Evolutionary conservation across 1,140 invertebrate genomes (phyloP), one percentile per base, ranked within the genome.

Genomic region (Stenopsyche tienmushanensis): DNA sequence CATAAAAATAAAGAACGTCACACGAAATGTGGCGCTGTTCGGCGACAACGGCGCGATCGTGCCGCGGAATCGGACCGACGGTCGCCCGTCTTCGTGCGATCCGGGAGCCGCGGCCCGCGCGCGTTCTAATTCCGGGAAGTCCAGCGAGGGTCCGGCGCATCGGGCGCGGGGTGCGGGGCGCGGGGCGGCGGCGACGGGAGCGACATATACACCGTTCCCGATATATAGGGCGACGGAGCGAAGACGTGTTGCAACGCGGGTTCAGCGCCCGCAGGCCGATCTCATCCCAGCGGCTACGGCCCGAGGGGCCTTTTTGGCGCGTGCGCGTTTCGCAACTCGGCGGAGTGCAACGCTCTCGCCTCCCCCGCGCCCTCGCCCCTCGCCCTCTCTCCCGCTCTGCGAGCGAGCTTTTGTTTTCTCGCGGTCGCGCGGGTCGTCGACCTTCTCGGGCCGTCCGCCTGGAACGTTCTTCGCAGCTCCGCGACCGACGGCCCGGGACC

Each of bases 341-440:
- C 59, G 65, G 60, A 67, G 66, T 67, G 66, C 66, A 67, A 67
- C 66, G 66, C 54, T 66, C 65, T 49, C 60, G 60, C 59, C 55
- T 55, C 57, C 58, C 53, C 59, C 65, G 66, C n/a, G n/a, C n/a
- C n/a, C n/a, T n/a, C n/a, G n/a, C n/a, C n/a, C n/a, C n/a, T n/a
- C n/a, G n/a, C n/a, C n/a, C n/a, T n/a, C n/a, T n/a, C n/a, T n/a
- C n/a, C n/a, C n/a, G n/a, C n/a, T n/a, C n/a, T n/a, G n/a, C n/a
- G n/a, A n/a, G n/a, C n/a, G n/a, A n/a, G n/a, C 66, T 67, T 63
- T 67, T 67, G 66, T 67, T 67, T 67, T 67, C 66, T 49, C 52
- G 60, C 60, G 57, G 57, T 26, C 53, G 41, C 8, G 64, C 34
- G 39, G 49, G 59, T 62, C 64, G 34, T 13, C 24, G 24, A 34